These are phyloP conservation scores for Scaptomyza cyrtandrae DNA, from an alignment of 2,888 invertebrate genomes.

Conservation along the genomic window DNA sequence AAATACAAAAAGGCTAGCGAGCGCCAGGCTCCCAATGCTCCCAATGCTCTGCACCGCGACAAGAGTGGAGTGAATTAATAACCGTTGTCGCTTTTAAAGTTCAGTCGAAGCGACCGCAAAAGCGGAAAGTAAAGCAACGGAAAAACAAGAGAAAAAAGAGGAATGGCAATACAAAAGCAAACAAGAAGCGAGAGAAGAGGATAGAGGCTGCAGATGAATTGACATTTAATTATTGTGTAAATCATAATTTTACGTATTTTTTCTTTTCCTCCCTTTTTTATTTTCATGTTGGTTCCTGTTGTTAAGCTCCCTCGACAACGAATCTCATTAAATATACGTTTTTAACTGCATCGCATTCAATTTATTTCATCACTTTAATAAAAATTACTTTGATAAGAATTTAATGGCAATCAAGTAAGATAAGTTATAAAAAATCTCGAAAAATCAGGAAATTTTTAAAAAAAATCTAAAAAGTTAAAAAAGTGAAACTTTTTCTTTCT, in stretches of 20 bases:
- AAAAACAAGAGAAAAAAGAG: not conserved
- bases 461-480: too few species aligned
- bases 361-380: constrained; percentile 46
- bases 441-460: not conserved
- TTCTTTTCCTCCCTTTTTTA: constrained; percentile 5
- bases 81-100: constrained; percentile 61
- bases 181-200: constrained; percentile 20
- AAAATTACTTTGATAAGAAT: constrained; percentile 29
- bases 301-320: constrained; percentile 28
- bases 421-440: too few species aligned
- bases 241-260: constrained; percentile 61
- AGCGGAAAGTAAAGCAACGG: constrained; percentile 12
- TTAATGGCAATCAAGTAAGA: constrained; percentile 10
- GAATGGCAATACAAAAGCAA: constrained; percentile 6
- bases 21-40: constrained; percentile 43
- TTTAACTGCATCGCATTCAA: constrained; percentile 54
- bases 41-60: constrained; percentile 14
- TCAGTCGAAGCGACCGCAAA: constrained; percentile 45
- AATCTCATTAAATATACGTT: constrained; percentile 60
- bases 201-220: constrained; percentile 56
- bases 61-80: constrained; percentile 64
- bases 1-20: constrained; percentile 29
- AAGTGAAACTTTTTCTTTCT: too few species aligned
- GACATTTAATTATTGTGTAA: constrained; percentile 76
- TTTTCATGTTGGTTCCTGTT: constrained; percentile 22